Conservation (phyloP, 2,113 vertebrate genomes). For the Chaetorhynchus papuensis region DNA sequence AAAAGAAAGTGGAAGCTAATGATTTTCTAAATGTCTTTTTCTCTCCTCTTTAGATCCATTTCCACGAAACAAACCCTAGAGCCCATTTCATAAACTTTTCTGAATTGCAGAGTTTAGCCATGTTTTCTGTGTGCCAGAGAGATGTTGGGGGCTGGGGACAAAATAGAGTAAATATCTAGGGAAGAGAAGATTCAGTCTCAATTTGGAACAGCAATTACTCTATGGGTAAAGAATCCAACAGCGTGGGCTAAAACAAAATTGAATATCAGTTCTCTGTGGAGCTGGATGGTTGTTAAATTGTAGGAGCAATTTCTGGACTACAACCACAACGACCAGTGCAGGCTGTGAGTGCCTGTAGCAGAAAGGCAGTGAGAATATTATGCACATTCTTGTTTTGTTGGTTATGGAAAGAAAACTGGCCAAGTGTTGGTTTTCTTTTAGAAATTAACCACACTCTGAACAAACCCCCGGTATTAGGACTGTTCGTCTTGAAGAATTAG, state of each 20-base stretch:
- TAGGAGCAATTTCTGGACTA: background rate
- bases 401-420: background rate
- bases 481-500: background rate
- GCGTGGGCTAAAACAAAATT: background rate
- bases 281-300: background rate
- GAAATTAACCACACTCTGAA: background rate
- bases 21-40: background rate
- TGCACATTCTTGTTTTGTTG: background rate
- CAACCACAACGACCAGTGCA: background rate
- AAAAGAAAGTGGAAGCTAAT: background rate
- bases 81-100: background rate
- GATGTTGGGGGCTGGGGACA: background rate
- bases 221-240: background rate
- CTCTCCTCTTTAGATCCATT: background rate
- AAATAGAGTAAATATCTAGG: background rate
- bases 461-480: fast-evolving
- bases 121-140: background rate
- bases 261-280: background rate
- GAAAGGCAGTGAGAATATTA: background rate
- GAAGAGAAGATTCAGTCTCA: background rate
- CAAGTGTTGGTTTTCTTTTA: background rate
- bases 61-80: background rate
- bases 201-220: background rate
- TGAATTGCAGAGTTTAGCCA: background rate
- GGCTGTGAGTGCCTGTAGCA: background rate